These are phyloP conservation scores for Adelges cooleyi DNA, from an alignment of 1,140 invertebrate genomes.

Conservation along the genomic window DNA sequence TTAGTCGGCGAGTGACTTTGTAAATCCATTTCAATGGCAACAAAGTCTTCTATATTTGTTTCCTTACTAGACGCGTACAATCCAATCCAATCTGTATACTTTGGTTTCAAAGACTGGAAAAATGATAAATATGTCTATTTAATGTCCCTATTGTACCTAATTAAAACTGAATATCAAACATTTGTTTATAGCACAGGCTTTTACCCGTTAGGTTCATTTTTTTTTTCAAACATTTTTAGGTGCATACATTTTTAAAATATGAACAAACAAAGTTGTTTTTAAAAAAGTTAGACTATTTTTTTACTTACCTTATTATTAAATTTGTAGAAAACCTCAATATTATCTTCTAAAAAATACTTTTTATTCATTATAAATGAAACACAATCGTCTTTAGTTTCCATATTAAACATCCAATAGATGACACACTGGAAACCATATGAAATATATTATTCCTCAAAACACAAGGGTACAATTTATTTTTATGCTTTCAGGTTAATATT, in stretches of 20 bases:
- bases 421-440: no score
- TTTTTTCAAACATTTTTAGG: no score
- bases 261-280: not conserved
- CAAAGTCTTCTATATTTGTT: constrained; percentile 15
- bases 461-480: no score
- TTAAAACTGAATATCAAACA: no score
- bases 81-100: constrained; percentile 5
- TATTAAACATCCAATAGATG: no score
- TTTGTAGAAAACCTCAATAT: not conserved
- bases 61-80: constrained; percentile 4
- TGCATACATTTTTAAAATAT: not conserved
- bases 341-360: not conserved
- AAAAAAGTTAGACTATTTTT: not conserved
- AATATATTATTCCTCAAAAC: no score
- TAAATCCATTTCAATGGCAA: constrained; percentile 7
- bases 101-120: constrained; percentile 4
- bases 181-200: no score
- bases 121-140: not conserved
- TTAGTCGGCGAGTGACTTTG: not conserved
- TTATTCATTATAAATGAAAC: not conserved
- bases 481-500: no score
- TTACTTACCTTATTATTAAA: constrained; percentile 5
- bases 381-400: not conserved
- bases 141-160: no score
- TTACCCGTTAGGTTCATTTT: no score